These are phyloP conservation scores for Theretra japonica DNA, from an alignment of 2,888 invertebrate species.

Conservation along the genomic window DNA sequence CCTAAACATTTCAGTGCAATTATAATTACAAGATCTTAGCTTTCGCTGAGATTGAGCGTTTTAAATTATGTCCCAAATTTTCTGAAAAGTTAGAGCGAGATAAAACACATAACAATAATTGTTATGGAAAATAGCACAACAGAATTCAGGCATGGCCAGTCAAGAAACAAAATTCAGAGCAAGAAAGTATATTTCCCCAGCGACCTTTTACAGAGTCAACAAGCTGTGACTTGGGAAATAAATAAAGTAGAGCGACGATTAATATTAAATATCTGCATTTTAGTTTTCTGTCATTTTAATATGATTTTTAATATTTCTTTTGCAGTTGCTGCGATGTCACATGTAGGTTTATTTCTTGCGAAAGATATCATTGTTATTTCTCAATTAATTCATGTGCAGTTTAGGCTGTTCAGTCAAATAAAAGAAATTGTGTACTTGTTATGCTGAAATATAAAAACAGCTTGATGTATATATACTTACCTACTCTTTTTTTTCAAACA, in stretches of 20 bases:
- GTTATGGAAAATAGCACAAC: constrained; percentile 29
- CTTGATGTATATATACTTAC: too few relatives aligned
- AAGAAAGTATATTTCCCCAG: constrained; percentile 79
- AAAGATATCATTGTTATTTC: too few relatives aligned
- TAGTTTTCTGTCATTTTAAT: constrained; percentile 39
- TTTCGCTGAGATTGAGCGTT: too few relatives aligned
- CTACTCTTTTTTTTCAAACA: too few relatives aligned
- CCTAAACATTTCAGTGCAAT: too few relatives aligned
- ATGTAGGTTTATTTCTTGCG: too few relatives aligned
- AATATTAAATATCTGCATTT: constrained; percentile 68
- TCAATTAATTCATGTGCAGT: too few relatives aligned
- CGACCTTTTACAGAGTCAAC: constrained; percentile 80
- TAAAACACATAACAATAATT: constrained; percentile 11
- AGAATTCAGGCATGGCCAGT: constrained; percentile 52
- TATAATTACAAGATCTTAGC: too few relatives aligned
- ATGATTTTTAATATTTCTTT: not conserved
- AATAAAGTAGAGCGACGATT: constrained; percentile 73
- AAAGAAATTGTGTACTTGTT: too few relatives aligned
- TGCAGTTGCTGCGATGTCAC: not conserved
- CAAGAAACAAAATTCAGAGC: constrained; percentile 70
- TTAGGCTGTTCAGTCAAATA: too few relatives aligned
- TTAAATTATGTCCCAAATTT: not conserved
- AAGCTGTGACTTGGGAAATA: constrained; percentile 81
- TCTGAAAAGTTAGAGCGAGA: not conserved
- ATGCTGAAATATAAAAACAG: too few relatives aligned